Base-by-base conservation (phyloP, 2,113 vertebrate species). In the Elephas maximus region DNA sequence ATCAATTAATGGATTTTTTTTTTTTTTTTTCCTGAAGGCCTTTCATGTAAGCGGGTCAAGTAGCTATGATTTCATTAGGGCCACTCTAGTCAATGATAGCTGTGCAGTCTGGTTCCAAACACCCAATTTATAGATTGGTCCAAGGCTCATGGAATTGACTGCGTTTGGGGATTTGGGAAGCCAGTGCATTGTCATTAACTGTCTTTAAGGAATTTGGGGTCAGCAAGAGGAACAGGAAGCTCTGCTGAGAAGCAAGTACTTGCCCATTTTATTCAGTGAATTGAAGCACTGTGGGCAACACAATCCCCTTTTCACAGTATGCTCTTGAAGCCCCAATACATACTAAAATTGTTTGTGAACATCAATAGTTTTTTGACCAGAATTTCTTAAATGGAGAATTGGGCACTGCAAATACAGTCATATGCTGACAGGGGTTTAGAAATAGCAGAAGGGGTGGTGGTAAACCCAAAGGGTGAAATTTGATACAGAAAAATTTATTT, bases 1-100 rank as follows among this genome's bases (percentile, higher is more conserved):
- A 98, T 97, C 98, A 98, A 98, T 98, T 98, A 98, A 98, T 98
- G 97, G 98, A 98, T 98, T 98, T 97, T 97, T 67, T 95, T 90
- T 94, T 96, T 86, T 45, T 44, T 30, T 23, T 10, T 10, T 41
- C 84, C 63, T 53, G 91, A 98, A 97, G 94, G 30, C 93, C 98
- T 98, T 98, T 97, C 93, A 92, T 96, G 94, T 97, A 97, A 98
- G 96, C 97, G 96, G 96, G 97, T 98, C 98, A 98, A 97, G 93
- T 93, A 98, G 96, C 96, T 97, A 98, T 86, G 91, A 98, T 98
- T 98, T 98, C 98, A 98, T 98, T 98, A 98, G 98, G 95, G 48
- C 98, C 60, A 37, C 4, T 97, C 85, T 97, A 12, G 81, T 98
- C 81, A 24, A 94, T 2, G 1, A 86, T 93, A 96, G 93, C 91